Conservation (phyloP, 1,140 invertebrate species). For the Zeugodacus cucurbitae region DNA sequence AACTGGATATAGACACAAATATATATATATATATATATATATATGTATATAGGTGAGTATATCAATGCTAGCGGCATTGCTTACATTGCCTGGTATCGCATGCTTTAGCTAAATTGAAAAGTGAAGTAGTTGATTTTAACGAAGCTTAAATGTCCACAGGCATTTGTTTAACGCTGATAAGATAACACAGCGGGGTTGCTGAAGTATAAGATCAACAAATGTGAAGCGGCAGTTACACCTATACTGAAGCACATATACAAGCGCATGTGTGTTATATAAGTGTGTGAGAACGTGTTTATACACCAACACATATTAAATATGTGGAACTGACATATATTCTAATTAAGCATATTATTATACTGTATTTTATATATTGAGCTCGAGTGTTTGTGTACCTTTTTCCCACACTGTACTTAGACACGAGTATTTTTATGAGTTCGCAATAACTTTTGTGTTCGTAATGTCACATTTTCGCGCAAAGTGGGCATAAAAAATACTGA, state of each 20-base stretch:
- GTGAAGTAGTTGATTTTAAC: constrained; percentile 29
- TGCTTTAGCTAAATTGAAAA: constrained; percentile 16
- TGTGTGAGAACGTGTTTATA: not conserved
- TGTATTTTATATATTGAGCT: not conserved
- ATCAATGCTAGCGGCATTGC: not conserved
- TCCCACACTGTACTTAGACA: not conserved
- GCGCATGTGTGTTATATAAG: not conserved
- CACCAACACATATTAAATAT: not conserved
- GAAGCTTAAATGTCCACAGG: constrained; percentile 20
- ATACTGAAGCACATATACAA: not conserved
- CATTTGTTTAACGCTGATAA: constrained; percentile 28
- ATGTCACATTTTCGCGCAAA: not conserved
- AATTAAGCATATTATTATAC: not conserved
- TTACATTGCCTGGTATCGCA: not conserved
- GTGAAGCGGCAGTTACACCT: not conserved
- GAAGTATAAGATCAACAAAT: constrained; percentile 14
- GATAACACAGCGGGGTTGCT: not conserved
- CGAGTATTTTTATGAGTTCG: not conserved
- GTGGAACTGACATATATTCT: not conserved
- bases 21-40: not conserved
- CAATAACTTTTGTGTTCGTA: not conserved
- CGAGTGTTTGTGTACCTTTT: not conserved
- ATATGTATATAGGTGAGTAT: not conserved
- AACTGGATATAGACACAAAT: too few relatives aligned
- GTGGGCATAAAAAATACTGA: not conserved